These are phyloP conservation scores for Tromatobia lineatoria DNA, from an alignment of 2,888 invertebrate genomes.

Conservation along the genomic window DNA sequence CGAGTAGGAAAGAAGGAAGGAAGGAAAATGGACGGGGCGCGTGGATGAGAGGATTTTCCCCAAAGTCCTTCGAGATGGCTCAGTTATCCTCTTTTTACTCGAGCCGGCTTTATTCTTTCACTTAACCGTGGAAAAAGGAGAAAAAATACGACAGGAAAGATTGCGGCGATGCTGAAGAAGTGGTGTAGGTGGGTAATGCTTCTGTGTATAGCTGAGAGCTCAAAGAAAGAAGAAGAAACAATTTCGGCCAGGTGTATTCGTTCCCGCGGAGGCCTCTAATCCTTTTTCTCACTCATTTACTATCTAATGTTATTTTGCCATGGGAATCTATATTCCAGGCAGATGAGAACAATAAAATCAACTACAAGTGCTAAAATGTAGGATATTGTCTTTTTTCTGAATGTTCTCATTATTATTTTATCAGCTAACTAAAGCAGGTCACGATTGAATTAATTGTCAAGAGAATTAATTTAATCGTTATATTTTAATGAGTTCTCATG, in stretches of 20 bases:
- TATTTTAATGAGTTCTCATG: too few species aligned
- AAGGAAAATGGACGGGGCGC: conserved; percentile 68
- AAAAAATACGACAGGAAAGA: conserved; percentile 19
- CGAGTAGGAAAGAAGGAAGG: neutral
- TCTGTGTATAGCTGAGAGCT: conserved; percentile 13
- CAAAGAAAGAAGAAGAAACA: conserved; percentile 47
- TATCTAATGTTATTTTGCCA: neutral
- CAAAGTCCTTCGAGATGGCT: conserved; percentile 78
- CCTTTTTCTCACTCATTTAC: conserved; percentile 50
- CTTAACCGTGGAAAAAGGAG: conserved; percentile 66
- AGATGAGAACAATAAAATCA: neutral
- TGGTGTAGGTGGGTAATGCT: conserved; percentile 36
- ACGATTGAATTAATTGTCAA: neutral
- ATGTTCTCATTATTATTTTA: neutral
- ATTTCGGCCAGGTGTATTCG: conserved; percentile 65
- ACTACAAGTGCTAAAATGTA: neutral
- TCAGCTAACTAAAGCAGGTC: neutral
- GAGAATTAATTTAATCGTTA: neutral
- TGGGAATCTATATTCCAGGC: neutral
- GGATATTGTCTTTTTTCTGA: neutral
- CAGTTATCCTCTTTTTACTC: conserved; percentile 77
- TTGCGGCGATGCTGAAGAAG: neutral
- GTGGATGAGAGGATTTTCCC: conserved; percentile 80
- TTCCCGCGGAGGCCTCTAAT: conserved; percentile 56
- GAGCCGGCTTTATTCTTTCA: conserved; percentile 76